These are phyloP conservation scores for Drosophila anomelani DNA, from an alignment of 2,888 invertebrate species.

Conservation along the genomic window DNA sequence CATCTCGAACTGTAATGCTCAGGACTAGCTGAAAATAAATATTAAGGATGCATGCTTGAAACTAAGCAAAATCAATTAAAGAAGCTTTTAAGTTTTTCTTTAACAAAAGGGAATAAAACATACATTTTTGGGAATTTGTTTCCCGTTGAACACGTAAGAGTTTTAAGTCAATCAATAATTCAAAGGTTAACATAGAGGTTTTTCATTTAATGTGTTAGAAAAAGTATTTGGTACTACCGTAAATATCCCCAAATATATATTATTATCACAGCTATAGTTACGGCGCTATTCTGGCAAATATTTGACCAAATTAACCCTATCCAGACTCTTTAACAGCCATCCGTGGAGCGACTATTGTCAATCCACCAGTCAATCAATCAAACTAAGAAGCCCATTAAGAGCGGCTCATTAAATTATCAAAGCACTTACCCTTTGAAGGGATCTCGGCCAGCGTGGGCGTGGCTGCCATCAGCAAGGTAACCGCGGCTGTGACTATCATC, in stretches of 20 bases:
- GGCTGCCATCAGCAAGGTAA: conserved; percentile 71
- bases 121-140: background rate
- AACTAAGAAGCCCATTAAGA: conserved; percentile 56
- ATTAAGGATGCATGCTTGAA: background rate
- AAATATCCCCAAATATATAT: background rate
- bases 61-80: background rate
- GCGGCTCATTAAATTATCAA: conserved; percentile 74
- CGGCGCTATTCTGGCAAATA: background rate
- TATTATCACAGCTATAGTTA: background rate
- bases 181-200: background rate
- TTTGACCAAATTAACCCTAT: background rate
- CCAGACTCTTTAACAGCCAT: background rate
- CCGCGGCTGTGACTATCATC: conserved; percentile 56
- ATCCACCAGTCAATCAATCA: conserved; percentile 49
- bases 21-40: background rate
- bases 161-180: background rate
- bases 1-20: background rate
- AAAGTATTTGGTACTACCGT: background rate
- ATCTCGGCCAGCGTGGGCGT: conserved; percentile 79
- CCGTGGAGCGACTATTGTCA: background rate
- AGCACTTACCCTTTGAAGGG: conserved; percentile 83
- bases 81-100: background rate
- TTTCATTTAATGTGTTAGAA: background rate
- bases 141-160: too few species aligned
- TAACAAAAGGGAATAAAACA: background rate